Evolutionary conservation across 2,113 vertebrate species (phyloP).

Genomic region (Daphoenositta chrysoptera): DNA sequence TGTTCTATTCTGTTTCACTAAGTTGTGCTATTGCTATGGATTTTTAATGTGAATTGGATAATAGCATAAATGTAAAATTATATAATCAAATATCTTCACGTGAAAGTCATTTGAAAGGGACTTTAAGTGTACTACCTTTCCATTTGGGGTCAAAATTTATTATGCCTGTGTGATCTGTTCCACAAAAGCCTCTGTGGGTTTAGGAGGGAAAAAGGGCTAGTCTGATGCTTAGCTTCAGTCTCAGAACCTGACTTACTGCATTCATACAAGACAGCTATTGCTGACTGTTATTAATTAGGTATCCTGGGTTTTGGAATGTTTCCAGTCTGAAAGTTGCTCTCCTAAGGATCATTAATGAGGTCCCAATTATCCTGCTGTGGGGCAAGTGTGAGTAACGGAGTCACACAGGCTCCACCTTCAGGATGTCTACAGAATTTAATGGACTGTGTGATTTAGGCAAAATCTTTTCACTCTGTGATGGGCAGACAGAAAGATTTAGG

Average conservation of each 20-base stretch:
- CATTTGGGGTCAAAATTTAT: not conserved
- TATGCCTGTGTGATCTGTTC: not conserved
- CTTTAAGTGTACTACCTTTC: not conserved
- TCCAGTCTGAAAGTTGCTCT: not conserved
- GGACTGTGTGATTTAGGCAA: not conserved
- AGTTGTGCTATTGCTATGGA: not conserved
- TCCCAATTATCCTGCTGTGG: not conserved
- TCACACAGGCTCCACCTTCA: not conserved
- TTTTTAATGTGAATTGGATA: not conserved
- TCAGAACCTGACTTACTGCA: not conserved
- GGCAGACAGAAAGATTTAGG: not conserved
- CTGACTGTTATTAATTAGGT: not conserved
- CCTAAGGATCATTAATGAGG: not conserved
- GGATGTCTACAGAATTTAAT: not conserved
- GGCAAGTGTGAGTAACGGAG: not conserved
- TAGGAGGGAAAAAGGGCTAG: not conserved
- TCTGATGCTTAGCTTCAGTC: not conserved
- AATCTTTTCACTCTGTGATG: not conserved
- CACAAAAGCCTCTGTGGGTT: not conserved
- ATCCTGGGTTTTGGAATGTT: not conserved
- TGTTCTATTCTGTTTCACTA: not conserved
- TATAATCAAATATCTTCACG: not conserved
- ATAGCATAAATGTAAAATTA: not conserved
- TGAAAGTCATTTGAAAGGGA: not conserved
- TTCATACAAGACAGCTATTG: not conserved